phyloP scores from a whole-genome alignment of 2,113 vertebrate species.

The Orientallactaga bullata region DNA sequence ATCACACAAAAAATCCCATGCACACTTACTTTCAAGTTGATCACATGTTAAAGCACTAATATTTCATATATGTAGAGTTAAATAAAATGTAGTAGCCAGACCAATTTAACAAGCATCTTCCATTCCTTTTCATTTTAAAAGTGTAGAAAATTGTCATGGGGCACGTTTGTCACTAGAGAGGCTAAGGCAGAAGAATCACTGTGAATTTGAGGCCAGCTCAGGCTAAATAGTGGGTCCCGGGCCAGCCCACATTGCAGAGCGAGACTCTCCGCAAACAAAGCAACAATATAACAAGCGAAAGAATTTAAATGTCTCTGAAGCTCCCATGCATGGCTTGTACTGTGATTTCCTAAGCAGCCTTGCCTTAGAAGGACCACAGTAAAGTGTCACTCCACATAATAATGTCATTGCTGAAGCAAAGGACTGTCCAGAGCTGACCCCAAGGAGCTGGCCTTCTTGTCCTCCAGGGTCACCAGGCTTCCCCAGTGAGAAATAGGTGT shows the following conservation, averaged over 20 bases:
- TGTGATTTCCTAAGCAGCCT: not conserved
- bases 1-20: not conserved
- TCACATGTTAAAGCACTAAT: not conserved
- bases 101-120: not conserved
- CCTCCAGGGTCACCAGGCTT: not conserved
- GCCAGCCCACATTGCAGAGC: no score
- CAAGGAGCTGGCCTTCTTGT: not conserved
- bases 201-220: not conserved
- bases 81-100: not conserved
- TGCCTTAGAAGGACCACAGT: rapidly evolving
- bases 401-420: not conserved
- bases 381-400: not conserved
- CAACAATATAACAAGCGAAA: not conserved
- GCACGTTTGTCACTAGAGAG: not conserved
- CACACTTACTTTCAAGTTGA: not conserved
- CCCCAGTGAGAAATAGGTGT: not conserved
- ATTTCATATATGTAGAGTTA: not conserved
- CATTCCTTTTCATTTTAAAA: not conserved
- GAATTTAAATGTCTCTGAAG: not conserved
- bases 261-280: no score
- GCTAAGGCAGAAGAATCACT: not conserved
- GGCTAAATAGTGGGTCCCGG: not conserved
- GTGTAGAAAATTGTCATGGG: not conserved
- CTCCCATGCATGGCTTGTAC: not conserved
- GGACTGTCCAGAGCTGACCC: not conserved